Evolutionary conservation across 1,140 invertebrate species (phyloP).

Genomic region (Branchinecta lindahli): DNA sequence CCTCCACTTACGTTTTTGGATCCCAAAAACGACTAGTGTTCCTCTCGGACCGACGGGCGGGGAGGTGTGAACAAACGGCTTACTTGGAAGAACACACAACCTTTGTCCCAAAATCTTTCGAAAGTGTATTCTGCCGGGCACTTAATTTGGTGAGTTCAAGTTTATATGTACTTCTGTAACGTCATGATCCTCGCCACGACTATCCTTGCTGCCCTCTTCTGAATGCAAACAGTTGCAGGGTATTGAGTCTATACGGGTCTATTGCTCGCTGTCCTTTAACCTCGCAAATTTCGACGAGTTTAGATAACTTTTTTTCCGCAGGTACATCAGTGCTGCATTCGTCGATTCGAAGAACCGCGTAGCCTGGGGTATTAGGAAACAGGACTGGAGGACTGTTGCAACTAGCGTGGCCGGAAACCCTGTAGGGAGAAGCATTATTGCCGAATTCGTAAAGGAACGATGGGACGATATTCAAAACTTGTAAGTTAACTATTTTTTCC

Average conservation of each 20-base stretch:
- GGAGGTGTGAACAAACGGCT: no score
- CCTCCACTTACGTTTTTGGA: no score
- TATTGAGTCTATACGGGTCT: not conserved
- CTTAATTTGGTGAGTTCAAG: no score
- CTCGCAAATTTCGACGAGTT: not conserved
- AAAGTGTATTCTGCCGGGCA: no score
- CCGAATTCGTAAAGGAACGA: slow-evolving; percentile 52
- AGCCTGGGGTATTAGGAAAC: slow-evolving; percentile 23
- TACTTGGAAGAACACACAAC: no score
- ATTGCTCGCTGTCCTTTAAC: not conserved
- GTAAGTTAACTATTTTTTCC: slow-evolving; percentile 35
- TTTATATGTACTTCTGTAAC: no score
- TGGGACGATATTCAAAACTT: slow-evolving; percentile 50
- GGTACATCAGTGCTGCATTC: not conserved
- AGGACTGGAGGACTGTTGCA: slow-evolving; percentile 27
- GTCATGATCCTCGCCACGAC: no score
- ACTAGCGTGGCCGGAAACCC: slow-evolving; percentile 24
- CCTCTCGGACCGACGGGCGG: no score
- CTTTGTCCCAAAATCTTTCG: no score
- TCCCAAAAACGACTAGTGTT: no score
- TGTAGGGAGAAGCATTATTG: slow-evolving; percentile 41
- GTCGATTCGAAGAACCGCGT: not conserved
- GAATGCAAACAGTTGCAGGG: not conserved
- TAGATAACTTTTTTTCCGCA: not conserved
- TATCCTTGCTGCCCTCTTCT: not conserved